These are phyloP conservation scores for Bombus vancouverensis DNA, from an alignment of 1,140 invertebrate genomes.

Conservation along the genomic window DNA sequence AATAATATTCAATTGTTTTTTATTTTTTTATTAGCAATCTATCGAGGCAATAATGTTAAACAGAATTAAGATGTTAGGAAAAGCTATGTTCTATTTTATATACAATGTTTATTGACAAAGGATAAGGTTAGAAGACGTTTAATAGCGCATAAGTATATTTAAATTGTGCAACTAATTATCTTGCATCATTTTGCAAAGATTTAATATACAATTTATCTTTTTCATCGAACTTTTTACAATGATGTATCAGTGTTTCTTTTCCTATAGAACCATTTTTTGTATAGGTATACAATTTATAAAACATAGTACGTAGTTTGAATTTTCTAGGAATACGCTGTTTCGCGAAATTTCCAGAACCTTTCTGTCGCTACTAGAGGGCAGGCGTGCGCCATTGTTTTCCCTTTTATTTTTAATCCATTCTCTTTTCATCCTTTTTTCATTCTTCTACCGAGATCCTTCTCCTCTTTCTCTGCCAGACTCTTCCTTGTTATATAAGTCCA, in stretches of 20 bases:
- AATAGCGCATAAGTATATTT: neutral
- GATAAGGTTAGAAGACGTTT: neutral
- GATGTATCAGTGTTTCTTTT: no score
- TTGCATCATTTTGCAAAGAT: neutral
- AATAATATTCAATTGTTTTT: neutral
- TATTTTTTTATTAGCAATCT: no score
- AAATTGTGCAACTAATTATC: neutral
- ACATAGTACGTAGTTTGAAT: neutral
- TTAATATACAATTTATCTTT: neutral
- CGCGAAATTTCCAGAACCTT: constrained; percentile 29
- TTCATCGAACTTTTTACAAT: neutral
- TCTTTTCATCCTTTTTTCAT: constrained; percentile 29
- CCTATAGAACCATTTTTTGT: neutral
- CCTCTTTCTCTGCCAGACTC: constrained; percentile 50
- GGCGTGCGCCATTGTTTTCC: constrained; percentile 12
- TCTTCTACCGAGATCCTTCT: constrained; percentile 41
- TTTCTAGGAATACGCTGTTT: neutral
- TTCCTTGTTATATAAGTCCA: constrained; percentile 71
- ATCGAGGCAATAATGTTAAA: neutral
- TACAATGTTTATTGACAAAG: neutral
- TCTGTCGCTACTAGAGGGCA: constrained; percentile 11
- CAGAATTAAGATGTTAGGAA: neutral
- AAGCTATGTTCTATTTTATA: neutral
- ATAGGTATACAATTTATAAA: neutral
- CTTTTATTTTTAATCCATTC: constrained; percentile 52